Evolutionary conservation across 2,113 vertebrate genomes (phyloP).

Genomic region (Collichthys lucidus): DNA sequence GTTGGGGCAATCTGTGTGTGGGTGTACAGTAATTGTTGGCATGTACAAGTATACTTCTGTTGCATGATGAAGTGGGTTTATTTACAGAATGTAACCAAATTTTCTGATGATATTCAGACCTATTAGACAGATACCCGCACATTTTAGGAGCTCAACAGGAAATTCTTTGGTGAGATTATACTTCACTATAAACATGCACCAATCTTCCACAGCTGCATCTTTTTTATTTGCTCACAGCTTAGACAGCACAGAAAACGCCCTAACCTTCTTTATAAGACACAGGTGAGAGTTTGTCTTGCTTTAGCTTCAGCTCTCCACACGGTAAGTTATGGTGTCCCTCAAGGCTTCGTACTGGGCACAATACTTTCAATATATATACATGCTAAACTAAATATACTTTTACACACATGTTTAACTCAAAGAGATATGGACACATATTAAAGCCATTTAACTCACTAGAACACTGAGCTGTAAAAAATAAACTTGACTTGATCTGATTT

Average conservation of each 20-base stretch:
- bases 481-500: not conserved
- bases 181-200: not conserved
- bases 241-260: not conserved
- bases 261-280: not conserved
- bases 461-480: not conserved
- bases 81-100: not conserved
- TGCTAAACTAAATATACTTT: too few species aligned
- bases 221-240: not conserved
- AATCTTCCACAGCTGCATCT: not conserved
- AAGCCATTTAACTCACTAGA: not conserved
- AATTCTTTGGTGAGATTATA: not conserved
- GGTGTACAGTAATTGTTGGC: slow-evolving; percentile 26
- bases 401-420: too few species aligned
- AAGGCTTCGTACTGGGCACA: not conserved
- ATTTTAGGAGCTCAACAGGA: not conserved
- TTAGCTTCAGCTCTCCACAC: not conserved
- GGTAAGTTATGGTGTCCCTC: accelerated
- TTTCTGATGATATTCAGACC: not conserved
- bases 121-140: not conserved
- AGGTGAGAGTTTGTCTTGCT: not conserved
- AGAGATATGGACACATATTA: too few species aligned
- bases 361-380: not conserved
- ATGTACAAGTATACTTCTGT: slow-evolving; percentile 10
- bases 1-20: slow-evolving; percentile 37
- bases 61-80: slow-evolving; percentile 15